A percentile compares a stretch with the other conserved stretches of the same genome.
Evolutionary conservation across 2,797 vertebrate genomes (phyloP).

Genomic region (Enteromius mattozi): DNA sequence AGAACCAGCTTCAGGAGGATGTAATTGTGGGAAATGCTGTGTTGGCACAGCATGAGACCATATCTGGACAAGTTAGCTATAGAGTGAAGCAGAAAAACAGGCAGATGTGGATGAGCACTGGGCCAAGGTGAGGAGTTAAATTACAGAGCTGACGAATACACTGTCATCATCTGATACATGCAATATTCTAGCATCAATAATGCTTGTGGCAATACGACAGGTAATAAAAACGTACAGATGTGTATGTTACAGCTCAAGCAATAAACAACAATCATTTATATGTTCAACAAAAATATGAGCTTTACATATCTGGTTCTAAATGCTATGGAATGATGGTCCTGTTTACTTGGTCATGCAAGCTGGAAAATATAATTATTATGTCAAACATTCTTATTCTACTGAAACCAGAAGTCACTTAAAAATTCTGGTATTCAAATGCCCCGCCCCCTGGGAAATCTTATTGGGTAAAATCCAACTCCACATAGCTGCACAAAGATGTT

Average conservation of each 20-base stretch:
- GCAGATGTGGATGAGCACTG: slow-evolving; percentile 32
- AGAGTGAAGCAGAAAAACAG: slow-evolving; percentile 50
- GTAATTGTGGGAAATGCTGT: slow-evolving; percentile 54
- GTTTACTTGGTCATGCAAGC: too few species aligned
- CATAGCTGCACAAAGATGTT: neutral
- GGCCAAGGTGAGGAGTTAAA: slow-evolving; percentile 45
- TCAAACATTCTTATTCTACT: neutral
- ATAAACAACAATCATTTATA: neutral
- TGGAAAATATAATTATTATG: neutral
- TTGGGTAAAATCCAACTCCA: neutral
- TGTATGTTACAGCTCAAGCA: neutral
- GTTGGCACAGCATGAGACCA: slow-evolving; percentile 41
- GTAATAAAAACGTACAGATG: neutral
- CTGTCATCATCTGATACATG: slow-evolving; percentile 10
- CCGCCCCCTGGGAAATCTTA: neutral
- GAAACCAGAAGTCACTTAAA: neutral
- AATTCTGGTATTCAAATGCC: neutral
- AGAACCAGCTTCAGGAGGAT: slow-evolving; percentile 26
- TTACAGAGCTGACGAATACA: slow-evolving; percentile 9
- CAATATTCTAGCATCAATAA: slow-evolving; percentile 24
- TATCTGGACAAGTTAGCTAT: slow-evolving; percentile 52
- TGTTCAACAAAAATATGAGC: neutral
- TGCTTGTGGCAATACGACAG: neutral
- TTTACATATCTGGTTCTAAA: neutral
- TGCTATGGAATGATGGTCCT: neutral